These are phyloP conservation scores for Pelobates cultripes DNA, from an alignment of 2,797 vertebrate species.

Conservation along the genomic window DNA sequence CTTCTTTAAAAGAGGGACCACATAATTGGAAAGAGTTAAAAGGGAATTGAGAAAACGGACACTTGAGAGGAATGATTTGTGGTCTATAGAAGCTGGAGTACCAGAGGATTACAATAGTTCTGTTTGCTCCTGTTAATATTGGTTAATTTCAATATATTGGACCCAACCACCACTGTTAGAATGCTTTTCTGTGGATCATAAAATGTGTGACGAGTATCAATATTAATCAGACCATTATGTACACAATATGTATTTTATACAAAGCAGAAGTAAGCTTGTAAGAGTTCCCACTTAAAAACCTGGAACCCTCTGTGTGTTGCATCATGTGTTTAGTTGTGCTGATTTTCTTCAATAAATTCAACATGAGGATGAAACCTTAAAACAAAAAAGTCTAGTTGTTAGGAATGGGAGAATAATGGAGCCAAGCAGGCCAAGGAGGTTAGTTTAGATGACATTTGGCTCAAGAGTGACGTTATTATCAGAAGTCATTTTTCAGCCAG, in stretches of 20 bases:
- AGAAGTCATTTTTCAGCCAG: neutral
- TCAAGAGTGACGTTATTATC: neutral
- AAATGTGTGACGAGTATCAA: too few species aligned
- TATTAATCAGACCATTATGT: neutral
- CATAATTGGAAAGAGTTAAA: too few species aligned
- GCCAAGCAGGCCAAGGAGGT: conserved; percentile 20
- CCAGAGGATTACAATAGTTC: too few species aligned
- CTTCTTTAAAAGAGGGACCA: too few species aligned
- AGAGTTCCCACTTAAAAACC: neutral
- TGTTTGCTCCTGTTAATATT: too few species aligned
- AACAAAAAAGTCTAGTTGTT: neutral
- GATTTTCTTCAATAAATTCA: neutral
- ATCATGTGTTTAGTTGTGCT: neutral
- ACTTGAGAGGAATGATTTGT: too few species aligned
- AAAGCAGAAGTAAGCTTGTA: neutral
- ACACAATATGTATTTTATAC: neutral
- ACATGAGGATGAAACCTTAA: neutral
- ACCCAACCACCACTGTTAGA: too few species aligned
- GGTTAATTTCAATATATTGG: too few species aligned
- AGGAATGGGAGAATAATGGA: neutral
- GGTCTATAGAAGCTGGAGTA: too few species aligned
- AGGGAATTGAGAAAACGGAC: too few species aligned
- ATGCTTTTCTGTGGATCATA: too few species aligned
- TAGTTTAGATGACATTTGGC: conserved; percentile 5
- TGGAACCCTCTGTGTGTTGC: neutral